A percentile compares a stretch with the other conserved stretches of the same genome.
phyloP scores from a whole-genome alignment of 2,797 vertebrate genomes.

The Sorex maritimensis region DNA sequence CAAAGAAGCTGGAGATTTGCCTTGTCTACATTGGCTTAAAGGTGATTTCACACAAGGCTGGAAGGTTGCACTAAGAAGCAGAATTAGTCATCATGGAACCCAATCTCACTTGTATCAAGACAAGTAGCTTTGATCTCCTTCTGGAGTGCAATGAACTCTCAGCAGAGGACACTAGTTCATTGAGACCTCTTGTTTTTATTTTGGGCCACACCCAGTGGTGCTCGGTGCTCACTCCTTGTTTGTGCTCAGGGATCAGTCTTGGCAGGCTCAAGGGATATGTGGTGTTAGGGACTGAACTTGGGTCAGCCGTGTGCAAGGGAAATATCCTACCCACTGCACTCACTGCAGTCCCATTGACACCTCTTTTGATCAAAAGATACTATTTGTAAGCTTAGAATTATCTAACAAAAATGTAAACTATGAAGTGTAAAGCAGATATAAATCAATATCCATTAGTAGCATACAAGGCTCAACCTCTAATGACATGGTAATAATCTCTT shows the following conservation, averaged over 20 bases:
- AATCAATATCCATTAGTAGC: conserved; percentile 46
- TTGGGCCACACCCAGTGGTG: too few species aligned
- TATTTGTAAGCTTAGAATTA: conserved; percentile 7
- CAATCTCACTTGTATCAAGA: neutral
- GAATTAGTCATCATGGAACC: neutral
- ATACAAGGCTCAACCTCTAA: too few species aligned
- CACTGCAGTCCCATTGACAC: too few species aligned
- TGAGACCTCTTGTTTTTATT: neutral
- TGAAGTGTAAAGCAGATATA: conserved; percentile 25
- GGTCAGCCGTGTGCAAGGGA: too few species aligned
- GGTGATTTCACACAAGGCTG: neutral
- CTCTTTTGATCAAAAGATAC: conserved; percentile 30
- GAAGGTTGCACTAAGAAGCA: neutral
- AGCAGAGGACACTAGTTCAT: neutral
- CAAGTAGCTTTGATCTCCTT: neutral
- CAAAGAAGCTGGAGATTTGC: conserved; percentile 12
- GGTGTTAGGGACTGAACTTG: too few species aligned
- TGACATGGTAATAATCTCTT: too few species aligned
- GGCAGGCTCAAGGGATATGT: too few species aligned
- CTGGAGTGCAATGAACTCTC: neutral
- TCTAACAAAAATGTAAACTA: conserved; percentile 47
- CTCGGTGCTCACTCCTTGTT: too few species aligned
- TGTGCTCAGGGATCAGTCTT: too few species aligned
- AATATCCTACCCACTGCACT: too few species aligned
- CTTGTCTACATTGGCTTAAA: neutral